phyloP scores from a whole-genome alignment of 53 echinoderm and acorn worm species.

The Crossaster papposus region DNA sequence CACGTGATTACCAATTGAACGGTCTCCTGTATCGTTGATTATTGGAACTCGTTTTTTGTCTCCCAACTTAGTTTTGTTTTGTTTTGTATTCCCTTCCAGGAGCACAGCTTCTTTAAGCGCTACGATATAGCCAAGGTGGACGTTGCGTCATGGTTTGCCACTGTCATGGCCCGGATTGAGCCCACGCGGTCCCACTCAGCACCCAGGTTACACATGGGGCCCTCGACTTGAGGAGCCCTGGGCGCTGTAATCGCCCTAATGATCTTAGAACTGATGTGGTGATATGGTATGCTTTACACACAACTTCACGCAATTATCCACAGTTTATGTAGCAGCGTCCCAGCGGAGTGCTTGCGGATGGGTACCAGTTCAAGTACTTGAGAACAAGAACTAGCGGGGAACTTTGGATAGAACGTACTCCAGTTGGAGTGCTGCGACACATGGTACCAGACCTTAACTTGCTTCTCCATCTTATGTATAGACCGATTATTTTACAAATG shows the following conservation, averaged over 20 bases:
- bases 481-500: too few species aligned
- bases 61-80: not conserved
- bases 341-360: not conserved
- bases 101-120: conserved; percentile 98
- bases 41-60: too few species aligned
- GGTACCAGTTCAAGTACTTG: too few species aligned
- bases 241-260: not conserved
- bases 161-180: conserved; percentile 81
- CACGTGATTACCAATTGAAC: too few species aligned
- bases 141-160: conserved; percentile 96
- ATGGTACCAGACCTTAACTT: too few species aligned
- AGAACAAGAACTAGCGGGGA: too few species aligned
- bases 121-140: conserved; percentile 92
- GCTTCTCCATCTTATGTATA: too few species aligned
- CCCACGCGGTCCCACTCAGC: conserved; percentile 33
- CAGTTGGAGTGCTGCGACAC: not conserved
- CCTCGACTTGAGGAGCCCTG: conserved; percentile 22
- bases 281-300: not conserved
- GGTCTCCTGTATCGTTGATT: too few species aligned
- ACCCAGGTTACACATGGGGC: conserved; percentile 1
- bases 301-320: not conserved
- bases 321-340: not conserved
- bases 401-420: not conserved
- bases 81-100: conserved; percentile 54
- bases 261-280: conserved; percentile 26